A percentile compares a stretch with the other conserved stretches of the same genome.
Conservation (phyloP, 2,113 vertebrate genomes). For the Riparia riparia region DNA sequence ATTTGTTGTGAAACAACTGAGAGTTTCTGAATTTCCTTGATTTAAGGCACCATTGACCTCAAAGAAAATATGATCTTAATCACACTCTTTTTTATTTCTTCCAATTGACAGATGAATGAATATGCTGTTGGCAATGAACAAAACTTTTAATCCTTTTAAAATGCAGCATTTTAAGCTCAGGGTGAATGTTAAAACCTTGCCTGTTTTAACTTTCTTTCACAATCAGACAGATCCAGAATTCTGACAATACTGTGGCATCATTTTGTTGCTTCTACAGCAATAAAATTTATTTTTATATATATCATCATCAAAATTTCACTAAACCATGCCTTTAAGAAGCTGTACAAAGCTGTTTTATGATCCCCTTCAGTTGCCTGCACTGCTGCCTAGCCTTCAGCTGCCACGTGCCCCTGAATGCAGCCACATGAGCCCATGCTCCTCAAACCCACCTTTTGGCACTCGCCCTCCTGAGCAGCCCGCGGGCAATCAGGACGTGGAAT, state of each 20-base stretch:
- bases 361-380: background rate
- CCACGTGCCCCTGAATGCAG: accelerated
- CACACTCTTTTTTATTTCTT: background rate
- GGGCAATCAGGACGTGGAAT: background rate
- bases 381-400: background rate
- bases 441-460: background rate
- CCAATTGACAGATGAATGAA: background rate
- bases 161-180: background rate
- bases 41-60: background rate
- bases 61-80: background rate
- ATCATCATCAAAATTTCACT: background rate
- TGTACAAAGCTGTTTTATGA: background rate
- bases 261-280: background rate
- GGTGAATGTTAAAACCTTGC: background rate
- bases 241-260: background rate
- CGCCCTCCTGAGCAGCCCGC: accelerated
- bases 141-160: background rate
- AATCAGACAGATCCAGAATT: background rate
- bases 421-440: accelerated
- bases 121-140: background rate
- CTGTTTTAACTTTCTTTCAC: background rate
- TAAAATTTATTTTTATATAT: background rate
- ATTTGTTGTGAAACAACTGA: background rate
- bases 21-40: background rate
- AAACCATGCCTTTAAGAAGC: background rate